Conservation (phyloP, 2,797 vertebrate species). For the Chloroceryle amazona region DNA sequence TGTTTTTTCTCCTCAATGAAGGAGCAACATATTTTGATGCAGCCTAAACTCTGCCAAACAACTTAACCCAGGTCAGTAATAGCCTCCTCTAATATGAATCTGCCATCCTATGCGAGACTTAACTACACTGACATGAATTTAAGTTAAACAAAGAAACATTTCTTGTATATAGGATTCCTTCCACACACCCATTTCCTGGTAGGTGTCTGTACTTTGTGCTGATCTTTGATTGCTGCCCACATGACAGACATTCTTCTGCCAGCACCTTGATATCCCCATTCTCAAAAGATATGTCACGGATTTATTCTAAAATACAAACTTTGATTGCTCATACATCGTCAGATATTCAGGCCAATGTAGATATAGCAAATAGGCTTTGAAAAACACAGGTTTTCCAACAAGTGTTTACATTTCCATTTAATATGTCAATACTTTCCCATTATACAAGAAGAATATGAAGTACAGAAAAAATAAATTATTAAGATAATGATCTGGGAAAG, state of each 20-base stretch:
- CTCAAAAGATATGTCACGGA: background rate
- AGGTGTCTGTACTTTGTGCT: background rate
- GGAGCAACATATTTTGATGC: background rate
- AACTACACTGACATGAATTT: background rate
- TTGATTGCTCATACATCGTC: background rate
- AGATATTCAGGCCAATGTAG: background rate
- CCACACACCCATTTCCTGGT: background rate
- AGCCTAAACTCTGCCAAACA: background rate
- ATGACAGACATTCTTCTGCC: background rate
- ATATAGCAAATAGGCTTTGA: background rate
- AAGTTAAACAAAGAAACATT: background rate
- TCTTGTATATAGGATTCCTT: background rate
- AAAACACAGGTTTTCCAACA: background rate
- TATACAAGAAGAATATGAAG: background rate
- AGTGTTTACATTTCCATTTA: slow-evolving; percentile 3
- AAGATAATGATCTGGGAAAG: background rate
- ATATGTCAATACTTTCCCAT: background rate
- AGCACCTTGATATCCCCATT: background rate
- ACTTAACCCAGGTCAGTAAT: background rate
- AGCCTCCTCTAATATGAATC: background rate
- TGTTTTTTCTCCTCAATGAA: fast-evolving
- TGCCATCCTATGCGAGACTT: background rate
- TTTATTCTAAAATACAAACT: background rate
- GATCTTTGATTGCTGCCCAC: background rate
- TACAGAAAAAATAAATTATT: background rate